These are phyloP conservation scores for Parasteatoda tepidariorum DNA, from an alignment of 1,140 invertebrate genomes.

Conservation along the genomic window DNA sequence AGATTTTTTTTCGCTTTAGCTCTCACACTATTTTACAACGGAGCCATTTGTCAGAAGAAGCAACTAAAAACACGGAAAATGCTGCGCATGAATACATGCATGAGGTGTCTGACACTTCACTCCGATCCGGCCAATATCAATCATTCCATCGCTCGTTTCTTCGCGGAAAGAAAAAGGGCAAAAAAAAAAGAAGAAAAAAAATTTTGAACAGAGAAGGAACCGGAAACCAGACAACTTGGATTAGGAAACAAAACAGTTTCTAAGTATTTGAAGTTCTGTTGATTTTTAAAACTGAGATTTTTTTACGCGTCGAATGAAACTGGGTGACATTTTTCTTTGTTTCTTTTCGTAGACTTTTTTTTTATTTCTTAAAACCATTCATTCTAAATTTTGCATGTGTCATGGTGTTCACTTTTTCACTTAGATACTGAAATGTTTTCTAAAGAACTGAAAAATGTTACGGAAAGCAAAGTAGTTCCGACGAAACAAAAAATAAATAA, in stretches of 20 bases:
- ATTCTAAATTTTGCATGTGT: too few species aligned
- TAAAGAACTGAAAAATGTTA: too few species aligned
- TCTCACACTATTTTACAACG: constrained; percentile 57
- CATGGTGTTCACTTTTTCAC: constrained; percentile 37
- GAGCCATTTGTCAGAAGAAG: constrained; percentile 46
- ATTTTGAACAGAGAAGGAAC: constrained; percentile 39
- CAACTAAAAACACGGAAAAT: constrained; percentile 49
- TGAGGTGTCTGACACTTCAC: constrained; percentile 57
- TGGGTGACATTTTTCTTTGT: background rate
- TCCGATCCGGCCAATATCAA: constrained; percentile 58
- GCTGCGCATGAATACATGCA: constrained; percentile 58
- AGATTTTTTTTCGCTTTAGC: constrained; percentile 48
- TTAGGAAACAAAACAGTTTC: constrained; percentile 59
- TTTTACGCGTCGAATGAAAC: background rate
- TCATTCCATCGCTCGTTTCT: constrained; percentile 42
- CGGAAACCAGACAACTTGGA: constrained; percentile 56
- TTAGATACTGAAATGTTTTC: too few species aligned
- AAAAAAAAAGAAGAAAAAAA: constrained; percentile 32
- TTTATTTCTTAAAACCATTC: constrained; percentile 6
- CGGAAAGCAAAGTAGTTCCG: too few species aligned
- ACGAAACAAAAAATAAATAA: too few species aligned
- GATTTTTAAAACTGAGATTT: constrained; percentile 47
- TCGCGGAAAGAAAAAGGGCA: constrained; percentile 44
- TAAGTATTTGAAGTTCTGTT: constrained; percentile 52
- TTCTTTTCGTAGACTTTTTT: constrained; percentile 41